Conservation (phyloP, 2,888 invertebrate genomes). For the Melanostoma mellinum region DNA sequence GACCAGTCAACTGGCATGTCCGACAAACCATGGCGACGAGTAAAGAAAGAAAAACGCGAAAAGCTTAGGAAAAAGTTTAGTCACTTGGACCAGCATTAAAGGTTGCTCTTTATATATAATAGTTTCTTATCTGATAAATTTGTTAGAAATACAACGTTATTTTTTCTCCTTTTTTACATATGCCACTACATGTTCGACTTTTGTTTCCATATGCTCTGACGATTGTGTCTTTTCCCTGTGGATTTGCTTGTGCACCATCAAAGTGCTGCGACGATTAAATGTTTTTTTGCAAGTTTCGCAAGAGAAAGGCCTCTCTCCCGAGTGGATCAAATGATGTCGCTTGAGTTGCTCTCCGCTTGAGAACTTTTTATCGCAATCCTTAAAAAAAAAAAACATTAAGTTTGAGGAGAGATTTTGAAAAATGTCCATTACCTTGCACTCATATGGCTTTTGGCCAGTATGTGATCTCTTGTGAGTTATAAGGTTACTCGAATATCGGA, state of each 20-base stretch:
- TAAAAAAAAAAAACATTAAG: constrained; percentile 1
- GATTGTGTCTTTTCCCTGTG: constrained; percentile 66
- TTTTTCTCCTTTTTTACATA: constrained; percentile 24
- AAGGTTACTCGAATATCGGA: constrained; percentile 81
- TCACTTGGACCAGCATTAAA: constrained; percentile 90
- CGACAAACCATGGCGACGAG: constrained; percentile 91
- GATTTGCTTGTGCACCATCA: constrained; percentile 74
- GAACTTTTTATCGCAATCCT: constrained; percentile 79
- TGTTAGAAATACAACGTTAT: constrained; percentile 16
- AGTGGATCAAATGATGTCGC: constrained; percentile 79
- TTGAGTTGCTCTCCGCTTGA: constrained; percentile 80
- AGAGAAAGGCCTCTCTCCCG: constrained; percentile 77
- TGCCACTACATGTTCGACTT: background rate
- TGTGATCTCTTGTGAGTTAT: constrained; percentile 80
- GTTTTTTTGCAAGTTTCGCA: constrained; percentile 74
- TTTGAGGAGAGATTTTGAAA: background rate
- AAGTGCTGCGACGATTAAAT: constrained; percentile 75
- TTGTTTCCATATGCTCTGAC: too few species aligned
- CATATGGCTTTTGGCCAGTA: constrained; percentile 78
- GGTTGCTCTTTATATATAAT: constrained; percentile 8
- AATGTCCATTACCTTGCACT: constrained; percentile 75
- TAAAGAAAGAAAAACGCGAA: constrained; percentile 94
- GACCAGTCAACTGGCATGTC: constrained; percentile 71
- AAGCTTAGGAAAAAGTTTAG: constrained; percentile 93
- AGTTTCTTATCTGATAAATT: constrained; percentile 9